phyloP scores from a whole-genome alignment of 2,113 vertebrate species.

The Plecotus auritus region DNA sequence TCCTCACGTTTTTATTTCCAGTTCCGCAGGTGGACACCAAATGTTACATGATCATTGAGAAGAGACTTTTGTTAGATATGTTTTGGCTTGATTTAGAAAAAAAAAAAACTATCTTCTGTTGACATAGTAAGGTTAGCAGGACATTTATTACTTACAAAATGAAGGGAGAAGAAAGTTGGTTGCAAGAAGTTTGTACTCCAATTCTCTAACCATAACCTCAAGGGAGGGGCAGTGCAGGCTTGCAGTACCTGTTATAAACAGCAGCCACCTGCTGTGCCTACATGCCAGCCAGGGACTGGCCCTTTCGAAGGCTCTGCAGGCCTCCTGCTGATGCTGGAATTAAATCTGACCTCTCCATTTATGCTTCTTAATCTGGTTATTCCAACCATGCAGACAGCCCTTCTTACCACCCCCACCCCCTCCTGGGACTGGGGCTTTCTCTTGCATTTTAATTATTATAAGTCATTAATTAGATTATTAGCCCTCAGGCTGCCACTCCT shows the following conservation, averaged over 20 bases:
- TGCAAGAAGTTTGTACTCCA: background rate
- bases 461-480: background rate
- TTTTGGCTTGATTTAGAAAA: conserved; percentile 1
- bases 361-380: background rate
- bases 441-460: background rate
- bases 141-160: background rate
- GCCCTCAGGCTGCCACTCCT: background rate
- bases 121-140: background rate
- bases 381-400: background rate
- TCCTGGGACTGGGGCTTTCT: background rate
- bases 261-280: background rate
- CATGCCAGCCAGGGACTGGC: background rate
- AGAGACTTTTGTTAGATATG: background rate
- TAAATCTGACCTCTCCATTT: background rate
- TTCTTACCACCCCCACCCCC: no score
- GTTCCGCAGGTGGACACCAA: background rate
- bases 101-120: background rate
- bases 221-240: background rate
- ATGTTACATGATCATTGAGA: background rate
- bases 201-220: background rate
- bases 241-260: background rate
- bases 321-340: background rate
- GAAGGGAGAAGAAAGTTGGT: background rate
- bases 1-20: background rate
- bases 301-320: background rate